phyloP scores from a whole-genome alignment of 2,797 vertebrate genomes.

The Loriculus beryllinus region DNA sequence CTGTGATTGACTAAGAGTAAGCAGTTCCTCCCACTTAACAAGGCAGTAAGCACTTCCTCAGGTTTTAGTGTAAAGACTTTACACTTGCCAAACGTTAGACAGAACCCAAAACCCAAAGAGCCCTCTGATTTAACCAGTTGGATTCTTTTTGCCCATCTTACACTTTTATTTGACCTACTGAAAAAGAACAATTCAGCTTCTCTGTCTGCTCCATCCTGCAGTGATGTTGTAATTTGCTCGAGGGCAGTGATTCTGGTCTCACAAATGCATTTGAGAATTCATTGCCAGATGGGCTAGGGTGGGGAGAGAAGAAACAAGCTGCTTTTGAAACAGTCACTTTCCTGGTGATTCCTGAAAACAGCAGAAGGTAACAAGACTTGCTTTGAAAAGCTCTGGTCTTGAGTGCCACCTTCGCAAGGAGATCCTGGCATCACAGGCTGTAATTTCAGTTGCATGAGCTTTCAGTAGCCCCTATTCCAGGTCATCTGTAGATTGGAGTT shows the following conservation, averaged over 20 bases:
- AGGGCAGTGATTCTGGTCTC: not conserved
- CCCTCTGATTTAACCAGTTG: not conserved
- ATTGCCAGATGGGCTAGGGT: not conserved
- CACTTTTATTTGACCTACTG: not conserved
- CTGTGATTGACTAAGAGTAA: not conserved
- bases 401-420: not conserved
- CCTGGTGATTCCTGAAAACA: not conserved
- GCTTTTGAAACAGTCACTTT: not conserved
- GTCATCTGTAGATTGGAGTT: not conserved
- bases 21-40: not conserved
- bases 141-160: not conserved
- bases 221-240: not conserved
- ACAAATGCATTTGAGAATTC: not conserved
- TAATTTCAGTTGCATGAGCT: not conserved
- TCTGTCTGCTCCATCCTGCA: not conserved
- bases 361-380: not conserved
- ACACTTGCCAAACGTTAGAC: not conserved
- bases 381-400: not conserved
- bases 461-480: not conserved
- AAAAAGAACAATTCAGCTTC: not conserved
- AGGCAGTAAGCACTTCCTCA: not conserved
- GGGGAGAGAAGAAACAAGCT: not conserved
- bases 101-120: not conserved
- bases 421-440: not conserved
- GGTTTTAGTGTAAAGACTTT: not conserved